These are phyloP conservation scores for Scaptomyza parva DNA, from an alignment of 2,888 invertebrate genomes.

Conservation along the genomic window DNA sequence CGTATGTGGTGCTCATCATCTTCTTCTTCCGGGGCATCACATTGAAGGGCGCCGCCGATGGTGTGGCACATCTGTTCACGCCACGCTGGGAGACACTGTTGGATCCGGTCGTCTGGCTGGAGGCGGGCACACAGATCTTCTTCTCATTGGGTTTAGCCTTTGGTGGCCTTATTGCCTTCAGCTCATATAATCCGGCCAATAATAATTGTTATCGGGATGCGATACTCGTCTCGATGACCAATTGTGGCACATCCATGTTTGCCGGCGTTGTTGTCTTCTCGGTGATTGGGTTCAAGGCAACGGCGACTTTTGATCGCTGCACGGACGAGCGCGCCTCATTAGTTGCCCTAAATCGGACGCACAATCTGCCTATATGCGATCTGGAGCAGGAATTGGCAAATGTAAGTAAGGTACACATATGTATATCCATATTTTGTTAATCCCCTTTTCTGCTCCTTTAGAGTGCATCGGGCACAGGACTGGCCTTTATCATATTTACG, in stretches of 20 bases:
- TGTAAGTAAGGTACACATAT: slow-evolving; percentile 87
- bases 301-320: slow-evolving; percentile 84
- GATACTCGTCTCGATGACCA: slow-evolving; percentile 95
- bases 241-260: slow-evolving; percentile 98
- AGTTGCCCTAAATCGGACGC: slow-evolving; percentile 87
- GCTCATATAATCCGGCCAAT: slow-evolving; percentile 97
- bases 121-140: slow-evolving; percentile 99
- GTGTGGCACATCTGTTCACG: slow-evolving; percentile 94
- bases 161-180: slow-evolving; percentile 97
- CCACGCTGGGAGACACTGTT: slow-evolving; percentile 96
- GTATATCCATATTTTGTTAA: no score
- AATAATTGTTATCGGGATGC: slow-evolving; percentile 98
- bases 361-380: slow-evolving; percentile 90
- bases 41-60: slow-evolving; percentile 91
- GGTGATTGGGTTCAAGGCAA: slow-evolving; percentile 94
- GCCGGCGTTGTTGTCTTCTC: slow-evolving; percentile 98
- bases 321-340: slow-evolving; percentile 85
- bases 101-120: slow-evolving; percentile 98
- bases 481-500: slow-evolving; percentile 98
- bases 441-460: slow-evolving; percentile 82
- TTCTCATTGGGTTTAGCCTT: slow-evolving; percentile 98
- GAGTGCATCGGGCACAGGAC: slow-evolving; percentile 98
- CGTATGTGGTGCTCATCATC: slow-evolving; percentile 96
- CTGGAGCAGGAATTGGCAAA: slow-evolving; percentile 94
- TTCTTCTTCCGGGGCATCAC: slow-evolving; percentile 98